Conservation (phyloP, 30 jellyfish, hydroid and myxozoan genomes). For the Pelagia noctiluca region DNA sequence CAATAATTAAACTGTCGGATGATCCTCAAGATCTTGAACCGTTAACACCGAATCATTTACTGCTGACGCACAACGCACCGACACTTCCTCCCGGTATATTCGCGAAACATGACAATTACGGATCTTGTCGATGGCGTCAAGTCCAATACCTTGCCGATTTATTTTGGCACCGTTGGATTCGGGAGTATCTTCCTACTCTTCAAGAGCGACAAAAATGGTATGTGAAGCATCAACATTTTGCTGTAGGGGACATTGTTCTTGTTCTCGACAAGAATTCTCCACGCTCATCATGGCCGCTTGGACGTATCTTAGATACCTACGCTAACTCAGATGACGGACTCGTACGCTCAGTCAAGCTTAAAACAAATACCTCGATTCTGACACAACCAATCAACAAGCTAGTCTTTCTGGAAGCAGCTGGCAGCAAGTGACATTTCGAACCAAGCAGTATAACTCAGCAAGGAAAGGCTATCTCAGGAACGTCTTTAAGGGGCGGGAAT, state of each 20-base stretch:
- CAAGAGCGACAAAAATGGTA: neutral
- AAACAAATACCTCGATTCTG: neutral
- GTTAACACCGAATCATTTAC: neutral
- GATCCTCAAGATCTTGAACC: neutral
- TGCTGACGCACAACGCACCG: neutral
- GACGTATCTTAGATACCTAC: neutral
- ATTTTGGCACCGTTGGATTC: neutral
- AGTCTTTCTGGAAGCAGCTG: neutral
- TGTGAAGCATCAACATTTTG: neutral
- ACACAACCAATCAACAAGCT: neutral
- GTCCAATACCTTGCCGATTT: too few relatives aligned
- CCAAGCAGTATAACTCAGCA: neutral
- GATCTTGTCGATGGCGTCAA: too few relatives aligned
- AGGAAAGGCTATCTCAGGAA: neutral
- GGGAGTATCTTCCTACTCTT: neutral
- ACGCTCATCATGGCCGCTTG: neutral
- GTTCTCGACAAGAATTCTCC: neutral
- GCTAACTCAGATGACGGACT: neutral
- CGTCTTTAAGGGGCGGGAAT: constrained; percentile 3
- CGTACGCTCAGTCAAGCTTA: neutral
- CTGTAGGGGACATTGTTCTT: neutral
- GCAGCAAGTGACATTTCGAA: neutral
- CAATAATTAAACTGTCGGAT: neutral
- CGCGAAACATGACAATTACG: too few relatives aligned
- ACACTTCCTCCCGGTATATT: too few relatives aligned